Evolutionary conservation across 2,797 vertebrate genomes (phyloP).

Genomic region (Anabacerthia variegaticeps): DNA sequence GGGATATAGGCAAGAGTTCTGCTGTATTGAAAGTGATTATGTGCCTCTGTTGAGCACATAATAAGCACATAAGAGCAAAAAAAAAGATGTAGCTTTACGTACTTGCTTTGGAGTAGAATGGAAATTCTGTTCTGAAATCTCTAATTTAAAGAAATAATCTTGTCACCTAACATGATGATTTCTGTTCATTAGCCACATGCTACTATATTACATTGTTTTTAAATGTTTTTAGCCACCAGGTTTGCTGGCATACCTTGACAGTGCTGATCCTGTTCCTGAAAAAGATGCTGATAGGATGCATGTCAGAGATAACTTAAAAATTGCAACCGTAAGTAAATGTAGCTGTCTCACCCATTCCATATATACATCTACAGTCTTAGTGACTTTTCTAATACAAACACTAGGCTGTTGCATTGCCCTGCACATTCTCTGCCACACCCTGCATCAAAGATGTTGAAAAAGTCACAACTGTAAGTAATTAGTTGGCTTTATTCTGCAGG

Average conservation of each 20-base stretch:
- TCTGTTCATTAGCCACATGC: neutral
- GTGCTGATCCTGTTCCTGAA: slow-evolving; percentile 91
- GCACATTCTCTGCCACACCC: neutral
- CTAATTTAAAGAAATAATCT: neutral
- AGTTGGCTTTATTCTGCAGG: slow-evolving; percentile 74
- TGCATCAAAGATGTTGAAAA: neutral
- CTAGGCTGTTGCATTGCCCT: neutral
- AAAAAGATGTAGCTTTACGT: neutral
- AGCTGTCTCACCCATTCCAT: neutral
- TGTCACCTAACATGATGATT: neutral
- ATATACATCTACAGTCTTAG: neutral
- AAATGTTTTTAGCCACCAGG: slow-evolving; percentile 86
- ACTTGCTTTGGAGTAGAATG: neutral
- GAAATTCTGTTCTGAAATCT: neutral
- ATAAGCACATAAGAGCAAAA: neutral
- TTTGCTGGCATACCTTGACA: slow-evolving; percentile 93
- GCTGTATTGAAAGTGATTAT: neutral
- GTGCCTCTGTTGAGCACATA: too few species aligned
- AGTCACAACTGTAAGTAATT: neutral
- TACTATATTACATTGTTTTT: neutral
- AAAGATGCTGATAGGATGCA: slow-evolving; percentile 97
- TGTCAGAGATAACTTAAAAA: slow-evolving; percentile 95
- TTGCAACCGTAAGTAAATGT: slow-evolving; percentile 88
- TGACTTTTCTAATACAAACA: neutral
- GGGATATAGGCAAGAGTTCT: neutral